Base-by-base conservation (phyloP, 2,888 invertebrate genomes). In the Netelia virgata region DNA sequence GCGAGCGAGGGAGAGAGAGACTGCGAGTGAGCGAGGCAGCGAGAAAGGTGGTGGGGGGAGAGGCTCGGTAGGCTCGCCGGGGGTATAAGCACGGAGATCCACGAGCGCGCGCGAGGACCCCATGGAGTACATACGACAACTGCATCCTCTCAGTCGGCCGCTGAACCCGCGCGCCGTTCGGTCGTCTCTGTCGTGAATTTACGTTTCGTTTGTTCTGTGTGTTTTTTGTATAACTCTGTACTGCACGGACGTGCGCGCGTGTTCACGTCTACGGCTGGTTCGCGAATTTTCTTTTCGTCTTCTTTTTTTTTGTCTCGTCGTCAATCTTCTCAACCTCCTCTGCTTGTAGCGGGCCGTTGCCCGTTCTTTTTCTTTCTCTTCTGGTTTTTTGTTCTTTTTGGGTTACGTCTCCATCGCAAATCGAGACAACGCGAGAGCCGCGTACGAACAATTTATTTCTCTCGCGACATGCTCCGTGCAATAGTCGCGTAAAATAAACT, bases 141-240 rank as follows among this genome's bases (percentile, higher is more conserved):
- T 93, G 93, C 92, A 93, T 93, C 92, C 93, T 93, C 88, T 87
- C 87, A 87, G 87, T 87, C 93, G 93, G 93, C 93, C 93, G 93
- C 93, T 93, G 93, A 93, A 93, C 93, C 91, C 93, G 93, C 93
- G 92, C 90, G 92, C 90, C 88, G 91, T 90, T 87, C 88, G 87
- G 87, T 90, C 80, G 86, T 76, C 50, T 85, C 63, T 47, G 53
- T 9, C 57, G 80, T 76, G 73, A 75, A 59, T 79, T 80, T 81
- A 64, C 75, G 70, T 84, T 81, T 77, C 55, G 55, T 79, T 79
- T 23, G 50, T 78, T 78, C 69, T 55, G 36, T 64, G 36, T 81
- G 79, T 70, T 73, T 73, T 76, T 73, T 61, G 63, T 11, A 59
- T 66, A 66, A 57, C 59, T 28, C 47, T 14, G 14, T 8, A 3